phyloP scores from a whole-genome alignment of 1,140 invertebrate genomes.

The Portunus trituberculatus region DNA sequence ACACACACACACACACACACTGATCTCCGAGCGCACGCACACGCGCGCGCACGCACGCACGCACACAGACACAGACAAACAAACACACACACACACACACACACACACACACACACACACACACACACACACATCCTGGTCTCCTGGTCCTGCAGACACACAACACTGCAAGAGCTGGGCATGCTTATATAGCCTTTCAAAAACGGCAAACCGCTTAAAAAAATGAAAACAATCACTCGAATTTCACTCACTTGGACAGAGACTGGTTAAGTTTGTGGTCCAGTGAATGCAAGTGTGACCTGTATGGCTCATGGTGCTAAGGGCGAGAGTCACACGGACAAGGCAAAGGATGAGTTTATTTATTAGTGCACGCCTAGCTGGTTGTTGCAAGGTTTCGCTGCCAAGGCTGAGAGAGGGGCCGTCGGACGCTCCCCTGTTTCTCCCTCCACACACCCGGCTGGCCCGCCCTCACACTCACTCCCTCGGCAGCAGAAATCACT shows the following conservation, averaged over 20 bases:
- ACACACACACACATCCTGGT: too few relatives aligned
- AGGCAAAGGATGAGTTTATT: background rate
- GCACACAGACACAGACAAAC: too few relatives aligned
- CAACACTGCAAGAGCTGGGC: too few relatives aligned
- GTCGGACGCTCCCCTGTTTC: background rate
- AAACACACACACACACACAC: too few relatives aligned
- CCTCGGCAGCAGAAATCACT: background rate
- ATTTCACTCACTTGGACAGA: slow-evolving; percentile 65
- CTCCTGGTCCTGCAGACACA: too few relatives aligned
- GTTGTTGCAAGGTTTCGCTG: slow-evolving; percentile 49
- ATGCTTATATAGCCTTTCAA: background rate
- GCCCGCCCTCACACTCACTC: background rate
- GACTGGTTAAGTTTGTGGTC: slow-evolving; percentile 53
- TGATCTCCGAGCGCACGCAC: too few relatives aligned
- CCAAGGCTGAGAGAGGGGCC: slow-evolving; percentile 8
- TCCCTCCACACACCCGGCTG: background rate
- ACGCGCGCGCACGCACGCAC: too few relatives aligned
- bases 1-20: too few relatives aligned
- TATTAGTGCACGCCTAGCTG: slow-evolving; percentile 24
- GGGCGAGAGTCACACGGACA: background rate
- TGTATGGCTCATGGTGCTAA: slow-evolving; percentile 58
- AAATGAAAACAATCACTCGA: background rate
- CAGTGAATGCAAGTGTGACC: slow-evolving; percentile 67
- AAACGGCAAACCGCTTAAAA: background rate
- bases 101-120: too few relatives aligned